A percentile compares a stretch with the other conserved stretches of the same genome.
These are phyloP conservation scores for Mormyrus proboscirostris DNA, from an alignment of 2,797 vertebrate species.

Conservation along the genomic window DNA sequence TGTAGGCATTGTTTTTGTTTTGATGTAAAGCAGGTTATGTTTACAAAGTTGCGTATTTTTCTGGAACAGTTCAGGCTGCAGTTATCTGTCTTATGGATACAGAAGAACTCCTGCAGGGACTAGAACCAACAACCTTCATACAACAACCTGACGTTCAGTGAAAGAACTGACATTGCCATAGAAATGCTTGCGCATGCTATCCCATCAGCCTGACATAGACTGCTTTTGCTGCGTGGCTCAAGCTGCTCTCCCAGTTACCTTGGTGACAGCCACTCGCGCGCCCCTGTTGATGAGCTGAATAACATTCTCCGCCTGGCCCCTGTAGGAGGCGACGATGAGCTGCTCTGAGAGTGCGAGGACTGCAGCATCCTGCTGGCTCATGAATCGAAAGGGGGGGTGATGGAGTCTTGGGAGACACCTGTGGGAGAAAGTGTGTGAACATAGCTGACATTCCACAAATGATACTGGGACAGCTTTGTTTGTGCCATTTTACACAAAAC, in stretches of 20 bases:
- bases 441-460: not conserved
- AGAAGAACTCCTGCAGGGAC: not conserved
- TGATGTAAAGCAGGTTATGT: not conserved
- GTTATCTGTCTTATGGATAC: not conserved
- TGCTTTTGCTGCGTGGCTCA: not conserved
- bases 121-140: not conserved
- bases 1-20: not conserved
- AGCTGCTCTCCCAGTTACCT: constrained; percentile 65
- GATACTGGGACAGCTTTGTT: not conserved
- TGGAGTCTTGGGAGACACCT: constrained; percentile 36
- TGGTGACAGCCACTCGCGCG: constrained; percentile 92
- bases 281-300: constrained; percentile 98
- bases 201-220: not conserved
- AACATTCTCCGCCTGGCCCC: constrained; percentile 93
- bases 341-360: constrained; percentile 91
- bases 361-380: constrained; percentile 93
- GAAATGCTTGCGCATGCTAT: not conserved
- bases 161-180: not conserved
- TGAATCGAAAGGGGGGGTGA: constrained; percentile 71
- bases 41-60: not conserved
- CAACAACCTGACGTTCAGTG: not conserved
- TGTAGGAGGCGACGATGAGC: constrained; percentile 94
- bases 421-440: not conserved
- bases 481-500: not conserved
- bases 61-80: not conserved